These are phyloP conservation scores for Chironex yamaguchii DNA, from an alignment of 30 jellyfish, hydroid and myxozoan genomes.

Conservation along the genomic window DNA sequence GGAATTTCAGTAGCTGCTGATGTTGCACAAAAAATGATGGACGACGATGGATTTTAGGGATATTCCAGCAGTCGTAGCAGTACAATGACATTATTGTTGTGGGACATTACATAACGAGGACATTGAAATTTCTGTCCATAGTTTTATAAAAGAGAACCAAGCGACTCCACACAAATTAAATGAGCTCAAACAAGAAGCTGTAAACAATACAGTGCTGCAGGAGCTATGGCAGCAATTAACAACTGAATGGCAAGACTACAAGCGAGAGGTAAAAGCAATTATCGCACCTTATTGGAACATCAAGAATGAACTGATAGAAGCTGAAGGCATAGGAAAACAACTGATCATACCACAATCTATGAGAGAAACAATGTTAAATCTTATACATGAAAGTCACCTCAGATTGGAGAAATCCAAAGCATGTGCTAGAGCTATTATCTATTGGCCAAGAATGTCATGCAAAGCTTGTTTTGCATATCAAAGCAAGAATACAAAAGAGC, in stretches of 20 bases:
- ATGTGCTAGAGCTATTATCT: constrained; percentile 26
- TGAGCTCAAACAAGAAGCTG: constrained; percentile 41
- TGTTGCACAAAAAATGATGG: neutral
- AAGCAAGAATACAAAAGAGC: constrained; percentile 20
- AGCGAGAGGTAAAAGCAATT: constrained; percentile 26
- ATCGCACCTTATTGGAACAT: constrained; percentile 34
- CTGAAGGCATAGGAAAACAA: constrained; percentile 38
- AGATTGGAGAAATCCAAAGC: constrained; percentile 4
- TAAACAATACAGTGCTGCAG: constrained; percentile 49
- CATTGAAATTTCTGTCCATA: constrained; percentile 1
- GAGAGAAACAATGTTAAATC: constrained; percentile 38
- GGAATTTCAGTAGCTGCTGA: neutral
- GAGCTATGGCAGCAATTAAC: constrained; percentile 1
- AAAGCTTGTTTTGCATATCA: neutral
- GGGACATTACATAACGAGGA: neutral
- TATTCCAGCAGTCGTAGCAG: neutral
- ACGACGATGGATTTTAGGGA: too few relatives aligned
- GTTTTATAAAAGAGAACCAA: constrained; percentile 1
- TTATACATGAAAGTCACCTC: neutral
- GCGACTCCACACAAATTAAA: constrained; percentile 36
- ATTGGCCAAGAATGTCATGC: constrained; percentile 49
- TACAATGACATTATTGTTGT: neutral
- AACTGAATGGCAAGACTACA: constrained; percentile 21
- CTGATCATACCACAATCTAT: constrained; percentile 28
- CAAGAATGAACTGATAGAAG: constrained; percentile 25